Percentiles rank a stretch among this genome's conserved stretches.
Evolutionary conservation across 2,113 vertebrate species (phyloP).

Genomic region (Dryoscopus gambensis): DNA sequence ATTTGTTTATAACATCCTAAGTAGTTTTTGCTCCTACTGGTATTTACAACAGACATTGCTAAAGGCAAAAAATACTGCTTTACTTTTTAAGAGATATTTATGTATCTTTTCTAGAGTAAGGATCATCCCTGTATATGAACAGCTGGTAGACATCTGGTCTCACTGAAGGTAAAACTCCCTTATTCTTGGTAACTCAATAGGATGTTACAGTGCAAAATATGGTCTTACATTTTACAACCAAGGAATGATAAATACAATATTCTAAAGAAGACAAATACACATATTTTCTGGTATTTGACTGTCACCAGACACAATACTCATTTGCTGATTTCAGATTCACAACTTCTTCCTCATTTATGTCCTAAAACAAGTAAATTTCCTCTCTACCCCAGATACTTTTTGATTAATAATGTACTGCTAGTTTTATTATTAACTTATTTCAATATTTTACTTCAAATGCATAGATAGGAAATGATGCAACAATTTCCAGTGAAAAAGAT

Average conservation of each 20-base stretch:
- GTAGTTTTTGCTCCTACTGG: not conserved
- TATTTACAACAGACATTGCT: not conserved
- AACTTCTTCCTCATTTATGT: not conserved
- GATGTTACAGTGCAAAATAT: not conserved
- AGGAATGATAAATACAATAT: not conserved
- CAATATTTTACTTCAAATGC: not conserved
- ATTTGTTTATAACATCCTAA: not conserved
- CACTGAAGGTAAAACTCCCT: not conserved
- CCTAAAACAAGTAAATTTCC: not conserved
- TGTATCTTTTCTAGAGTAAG: not conserved
- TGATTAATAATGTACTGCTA: not conserved
- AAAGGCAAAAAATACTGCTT: not conserved
- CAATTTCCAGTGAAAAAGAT: not conserved
- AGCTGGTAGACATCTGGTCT: not conserved
- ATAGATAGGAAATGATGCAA: not conserved
- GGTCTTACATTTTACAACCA: not conserved
- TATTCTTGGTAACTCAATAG: not conserved
- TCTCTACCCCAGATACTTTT: not conserved
- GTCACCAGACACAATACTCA: not conserved
- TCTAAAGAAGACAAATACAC: not conserved
- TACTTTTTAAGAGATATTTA: not conserved
- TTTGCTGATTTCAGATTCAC: not conserved
- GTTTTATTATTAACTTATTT: not conserved
- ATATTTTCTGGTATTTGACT: not conserved
- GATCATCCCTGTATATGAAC: not conserved